phyloP scores from a whole-genome alignment of 2,888 invertebrate genomes.

The Acrobasis consociella region DNA sequence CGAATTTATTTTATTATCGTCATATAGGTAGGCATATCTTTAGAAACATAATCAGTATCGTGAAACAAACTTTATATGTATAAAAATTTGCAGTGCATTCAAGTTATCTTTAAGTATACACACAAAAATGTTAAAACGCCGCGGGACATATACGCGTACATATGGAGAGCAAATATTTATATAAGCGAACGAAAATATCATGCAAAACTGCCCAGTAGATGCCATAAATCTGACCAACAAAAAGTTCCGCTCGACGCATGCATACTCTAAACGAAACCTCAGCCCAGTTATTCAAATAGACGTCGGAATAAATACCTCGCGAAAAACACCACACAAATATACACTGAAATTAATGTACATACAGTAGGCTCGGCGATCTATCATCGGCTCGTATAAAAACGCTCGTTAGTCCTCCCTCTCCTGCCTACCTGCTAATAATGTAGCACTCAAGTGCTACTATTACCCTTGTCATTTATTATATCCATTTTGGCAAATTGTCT shows the following conservation, averaged over 20 bases:
- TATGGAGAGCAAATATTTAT: neutral
- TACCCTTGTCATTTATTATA: conserved; percentile 81
- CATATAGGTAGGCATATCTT: too few species aligned
- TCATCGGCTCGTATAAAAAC: conserved; percentile 82
- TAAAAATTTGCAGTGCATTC: too few species aligned
- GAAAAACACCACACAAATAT: conserved; percentile 47
- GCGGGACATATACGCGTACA: too few species aligned
- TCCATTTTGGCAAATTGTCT: conserved; percentile 80
- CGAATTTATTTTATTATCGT: too few species aligned
- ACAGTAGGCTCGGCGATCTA: conserved; percentile 76
- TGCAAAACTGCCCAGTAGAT: conserved; percentile 12
- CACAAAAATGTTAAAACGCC: too few species aligned
- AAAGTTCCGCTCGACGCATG: conserved; percentile 14
- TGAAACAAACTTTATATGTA: too few species aligned
- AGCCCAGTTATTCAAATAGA: conserved; percentile 26
- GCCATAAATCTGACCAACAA: conserved; percentile 17
- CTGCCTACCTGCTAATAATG: conserved; percentile 78
- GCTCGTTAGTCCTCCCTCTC: conserved; percentile 71
- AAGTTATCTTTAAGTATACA: too few species aligned
- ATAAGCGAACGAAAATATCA: neutral
- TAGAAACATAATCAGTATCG: too few species aligned
- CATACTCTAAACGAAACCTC: conserved; percentile 14
- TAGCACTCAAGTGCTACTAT: conserved; percentile 80
- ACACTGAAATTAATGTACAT: conserved; percentile 79
- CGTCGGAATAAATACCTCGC: conserved; percentile 22